Base-by-base conservation (phyloP, 2,797 vertebrate species). In the Buceros bicornis region DNA sequence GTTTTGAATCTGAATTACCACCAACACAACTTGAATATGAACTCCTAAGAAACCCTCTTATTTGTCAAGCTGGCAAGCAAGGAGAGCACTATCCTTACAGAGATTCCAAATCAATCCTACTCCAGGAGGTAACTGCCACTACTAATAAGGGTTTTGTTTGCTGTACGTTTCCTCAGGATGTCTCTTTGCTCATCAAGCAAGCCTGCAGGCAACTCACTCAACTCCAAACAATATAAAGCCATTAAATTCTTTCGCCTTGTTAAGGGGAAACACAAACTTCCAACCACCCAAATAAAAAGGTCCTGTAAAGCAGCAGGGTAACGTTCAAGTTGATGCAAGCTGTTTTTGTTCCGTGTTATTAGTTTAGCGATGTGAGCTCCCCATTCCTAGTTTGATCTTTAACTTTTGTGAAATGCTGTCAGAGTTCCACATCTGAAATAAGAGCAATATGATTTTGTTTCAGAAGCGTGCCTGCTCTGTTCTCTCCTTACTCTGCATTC, bases 111-210 rank as follows among this genome's bases (percentile, higher is more conserved):
- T 96, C 97, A 96, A 96, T 96, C 93, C 93, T 96, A 50, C 94
- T 93, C 80, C 94, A 85, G 95, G 95, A 96, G 95, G 92, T 92
- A 97, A 93, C 96, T 97, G 96, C 97, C 97, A 96, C 87, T 93
- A 69, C 91, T 96, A 97, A 97, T 97, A 96, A 95, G 93, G 92
- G 78, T 96, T 97, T 95, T 87, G 89, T 95, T 95, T 97, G 95
- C 90, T 88, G 71, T 97, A 51, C 3, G 8, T 94, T 97, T 96
- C 95, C 94, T 97, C 94, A 94, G 94, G 95, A 96, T 96, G 96
- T 95, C 95, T 95, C 92, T 97, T 97, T 94, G 84, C 92, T 96
- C 95, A 97, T 97, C 96, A 97, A 93, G 94, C 72, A 78, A 97
- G 95, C 94, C 96, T 92, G 92, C 94, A 96, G 96, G 96, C 95